Base-by-base conservation (phyloP, 2,113 vertebrate genomes). In the Gobius niger region DNA sequence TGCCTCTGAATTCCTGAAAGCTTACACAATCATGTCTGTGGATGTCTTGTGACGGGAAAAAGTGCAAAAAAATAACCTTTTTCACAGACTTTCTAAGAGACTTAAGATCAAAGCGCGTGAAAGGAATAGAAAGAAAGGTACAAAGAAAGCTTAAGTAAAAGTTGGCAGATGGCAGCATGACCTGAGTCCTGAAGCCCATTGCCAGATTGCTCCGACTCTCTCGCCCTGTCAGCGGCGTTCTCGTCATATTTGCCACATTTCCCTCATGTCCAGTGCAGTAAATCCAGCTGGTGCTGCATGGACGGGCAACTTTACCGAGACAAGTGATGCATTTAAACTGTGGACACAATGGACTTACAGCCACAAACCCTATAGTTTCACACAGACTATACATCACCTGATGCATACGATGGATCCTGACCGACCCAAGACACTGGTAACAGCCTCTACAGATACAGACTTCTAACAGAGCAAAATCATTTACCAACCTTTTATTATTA, bases 171-270 rank as follows among this genome's bases (percentile, higher is more conserved):
- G 24, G 24, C 24, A 34, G 24, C 24, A 4, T 34, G 24, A 34
- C 24, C 24, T 34, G 24, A 34, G 24, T 34, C 24, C 24, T 34
- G 24, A 34, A 34, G 78, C 65, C 68, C 72, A 80, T 75, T 77
- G 72, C 68, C 78, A 80, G 72, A 83, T 71, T 70, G 83, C 85
- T 87, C 63, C 82, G 80, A 82, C 82, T 76, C 71, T 71, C 78
- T 53, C 68, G 59, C 1, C 24, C 46, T 59, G 76, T 78, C 78
- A 54, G 76, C 71, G 67, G 24, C 85, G 76, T 82, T 81, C 76
- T 74, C 79, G 82, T 84, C 85, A 63, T 10, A 50, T 66, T 74
- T 78, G 73, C 72, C 66, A 80, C 61, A 59, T 70, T 79, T 75
- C 65, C 68, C 69, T 47, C n/a, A 57, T 44, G 60, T 54, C 57